phyloP scores from a whole-genome alignment of 2,113 vertebrate species.

The Hemicordylus capensis region DNA sequence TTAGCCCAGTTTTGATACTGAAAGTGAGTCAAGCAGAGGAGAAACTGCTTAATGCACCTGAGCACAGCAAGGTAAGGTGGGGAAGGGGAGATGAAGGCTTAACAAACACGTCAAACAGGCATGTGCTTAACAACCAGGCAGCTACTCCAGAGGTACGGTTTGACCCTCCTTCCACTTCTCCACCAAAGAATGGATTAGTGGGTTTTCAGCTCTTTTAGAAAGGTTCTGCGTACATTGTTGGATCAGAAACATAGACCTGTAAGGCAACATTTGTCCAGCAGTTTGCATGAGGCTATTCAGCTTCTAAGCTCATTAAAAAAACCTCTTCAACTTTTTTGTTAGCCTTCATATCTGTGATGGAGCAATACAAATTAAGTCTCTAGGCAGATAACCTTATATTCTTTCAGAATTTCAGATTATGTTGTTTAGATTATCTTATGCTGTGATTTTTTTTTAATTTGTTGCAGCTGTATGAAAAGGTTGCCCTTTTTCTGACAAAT shows the following conservation, averaged over 20 bases:
- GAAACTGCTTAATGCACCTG: no score
- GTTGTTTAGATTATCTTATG: background rate
- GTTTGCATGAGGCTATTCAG: background rate
- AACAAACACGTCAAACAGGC: no score
- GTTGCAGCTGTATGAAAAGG: constrained; percentile 92
- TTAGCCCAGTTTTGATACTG: no score
- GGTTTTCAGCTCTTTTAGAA: background rate
- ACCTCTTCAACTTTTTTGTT: background rate
- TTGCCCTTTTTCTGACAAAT: constrained; percentile 92
- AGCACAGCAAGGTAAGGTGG: no score
- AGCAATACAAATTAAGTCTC: background rate
- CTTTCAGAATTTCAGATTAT: background rate
- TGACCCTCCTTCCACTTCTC: background rate
- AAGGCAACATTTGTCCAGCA: background rate
- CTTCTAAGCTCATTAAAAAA: background rate
- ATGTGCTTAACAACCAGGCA: no score
- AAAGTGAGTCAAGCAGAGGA: no score
- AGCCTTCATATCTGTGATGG: background rate
- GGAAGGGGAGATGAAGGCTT: no score
- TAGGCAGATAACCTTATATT: background rate
- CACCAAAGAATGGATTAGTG: background rate
- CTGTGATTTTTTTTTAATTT: constrained; percentile 62
- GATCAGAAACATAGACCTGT: background rate
- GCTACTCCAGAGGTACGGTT: background rate
- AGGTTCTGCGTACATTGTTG: background rate